Base-by-base conservation (phyloP, 2,888 invertebrate species). In the Pollenia angustigena region DNA sequence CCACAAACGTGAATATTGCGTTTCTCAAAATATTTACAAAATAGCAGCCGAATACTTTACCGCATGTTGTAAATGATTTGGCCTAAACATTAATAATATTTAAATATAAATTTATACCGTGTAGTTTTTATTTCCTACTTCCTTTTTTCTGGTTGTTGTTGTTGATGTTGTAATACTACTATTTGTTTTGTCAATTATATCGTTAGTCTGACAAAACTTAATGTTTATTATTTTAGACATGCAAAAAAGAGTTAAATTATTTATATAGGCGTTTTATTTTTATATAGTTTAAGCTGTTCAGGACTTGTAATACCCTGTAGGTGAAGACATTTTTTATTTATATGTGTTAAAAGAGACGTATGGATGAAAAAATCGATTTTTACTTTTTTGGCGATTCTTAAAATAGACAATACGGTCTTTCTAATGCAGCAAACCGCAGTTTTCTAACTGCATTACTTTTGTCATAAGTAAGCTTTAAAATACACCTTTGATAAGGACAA, bases 131-230 rank as follows among this genome's bases (percentile, higher is more conserved):
- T 23, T 14, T 74, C 56, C n/a, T 48, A 7, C 0, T 42, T 11
- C 8, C n/a, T 32, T 32, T 58, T 58, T 9, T 54, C 14, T 18
- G 1, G 23, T n/a, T n/a, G 23, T 16, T 18, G 1, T 9, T 50
- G 9, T 71, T 50, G 10, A 46, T 42, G 16, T 46, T 50, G 10
- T 54, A 32, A 11, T 69, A 50, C 42, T 54, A 44, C 76, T 72
- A 81, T 80, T 87, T 87, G 87, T 88, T 88, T 88, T 88, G 88
- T 86, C 88, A 88, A 88, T 88, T 88, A 88, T 88, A 83, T 81
- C 50, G 80, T 80, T 85, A 85, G 81, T 80, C 74, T 74, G 78
- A 64, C 52, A 81, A 48, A 62, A 68, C 42, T 40, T 42, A 44
- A 48, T 58, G 46, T 60, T 72, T 60, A 75, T 52, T 71, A 44